phyloP scores from a whole-genome alignment of 2,888 invertebrate genomes.

The Gymnoscelis rufifasciata region DNA sequence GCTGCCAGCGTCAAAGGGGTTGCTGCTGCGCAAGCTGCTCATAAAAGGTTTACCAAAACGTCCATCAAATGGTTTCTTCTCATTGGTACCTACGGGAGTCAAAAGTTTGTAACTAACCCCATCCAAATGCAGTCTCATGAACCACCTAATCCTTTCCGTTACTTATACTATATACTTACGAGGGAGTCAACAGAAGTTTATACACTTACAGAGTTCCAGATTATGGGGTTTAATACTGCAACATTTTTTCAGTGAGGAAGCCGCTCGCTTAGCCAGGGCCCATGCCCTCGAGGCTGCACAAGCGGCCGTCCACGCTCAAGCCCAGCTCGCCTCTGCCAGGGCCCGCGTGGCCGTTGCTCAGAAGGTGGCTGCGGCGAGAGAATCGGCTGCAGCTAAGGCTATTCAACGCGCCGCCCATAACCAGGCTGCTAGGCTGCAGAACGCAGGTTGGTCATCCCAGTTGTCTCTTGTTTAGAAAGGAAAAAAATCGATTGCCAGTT shows the following conservation, averaged over 20 bases:
- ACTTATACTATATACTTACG: too few relatives aligned
- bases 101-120: too few relatives aligned
- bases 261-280: constrained; percentile 82
- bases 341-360: constrained; percentile 85
- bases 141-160: too few relatives aligned
- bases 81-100: too few relatives aligned
- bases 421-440: constrained; percentile 84
- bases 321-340: constrained; percentile 84
- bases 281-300: constrained; percentile 83
- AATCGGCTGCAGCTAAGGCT: constrained; percentile 85
- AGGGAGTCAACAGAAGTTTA: too few relatives aligned
- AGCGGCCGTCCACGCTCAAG: constrained; percentile 83
- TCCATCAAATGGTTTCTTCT: too few relatives aligned
- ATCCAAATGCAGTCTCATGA: too few relatives aligned
- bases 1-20: constrained; percentile 86
- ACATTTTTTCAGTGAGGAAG: constrained; percentile 74
- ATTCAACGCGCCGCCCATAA: constrained; percentile 84
- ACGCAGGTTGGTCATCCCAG: constrained; percentile 72
- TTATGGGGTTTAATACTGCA: not conserved
- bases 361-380: constrained; percentile 84
- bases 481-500: too few relatives aligned
- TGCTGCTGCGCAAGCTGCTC: constrained; percentile 81
- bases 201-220: too few relatives aligned
- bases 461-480: too few relatives aligned
- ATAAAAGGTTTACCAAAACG: constrained; percentile 77